Evolutionary conservation across 2,797 vertebrate genomes (phyloP).

Genomic region (Rallus crepitans): DNA sequence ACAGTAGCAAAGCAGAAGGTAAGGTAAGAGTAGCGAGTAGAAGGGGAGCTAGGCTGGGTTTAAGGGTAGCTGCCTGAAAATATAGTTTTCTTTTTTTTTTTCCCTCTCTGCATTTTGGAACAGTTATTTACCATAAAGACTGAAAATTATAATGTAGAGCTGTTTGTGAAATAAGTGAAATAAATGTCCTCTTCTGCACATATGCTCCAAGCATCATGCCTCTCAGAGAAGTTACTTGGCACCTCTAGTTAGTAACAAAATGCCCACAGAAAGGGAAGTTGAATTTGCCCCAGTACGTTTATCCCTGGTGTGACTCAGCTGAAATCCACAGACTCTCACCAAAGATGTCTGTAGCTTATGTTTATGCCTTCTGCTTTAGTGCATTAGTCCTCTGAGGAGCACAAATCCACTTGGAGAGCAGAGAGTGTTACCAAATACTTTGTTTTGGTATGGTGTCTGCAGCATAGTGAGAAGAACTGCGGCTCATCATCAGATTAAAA

Average conservation of each 20-base stretch:
- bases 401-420: slow-evolving; percentile 26
- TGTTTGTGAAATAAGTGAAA: background rate
- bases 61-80: background rate
- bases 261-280: background rate
- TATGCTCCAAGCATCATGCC: background rate
- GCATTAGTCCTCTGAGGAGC: background rate
- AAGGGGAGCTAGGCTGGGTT: background rate
- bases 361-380: background rate
- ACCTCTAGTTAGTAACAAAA: too few relatives aligned
- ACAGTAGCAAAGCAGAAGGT: background rate
- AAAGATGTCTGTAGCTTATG: background rate
- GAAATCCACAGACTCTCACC: background rate
- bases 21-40: background rate
- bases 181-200: background rate
- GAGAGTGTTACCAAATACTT: background rate
- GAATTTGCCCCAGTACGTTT: background rate
- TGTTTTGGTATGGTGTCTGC: slow-evolving; percentile 15
- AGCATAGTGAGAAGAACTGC: slow-evolving; percentile 2
- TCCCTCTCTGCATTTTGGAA: background rate
- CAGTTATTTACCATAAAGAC: background rate
- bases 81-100: background rate
- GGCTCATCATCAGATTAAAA: slow-evolving; percentile 34
- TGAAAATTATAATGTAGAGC: background rate
- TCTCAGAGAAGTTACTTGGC: background rate
- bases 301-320: background rate